Percentiles rank a stretch among this genome's conserved stretches.
These are phyloP conservation scores for Poecilia picta DNA, from an alignment of 2,797 vertebrate genomes.

Conservation along the genomic window DNA sequence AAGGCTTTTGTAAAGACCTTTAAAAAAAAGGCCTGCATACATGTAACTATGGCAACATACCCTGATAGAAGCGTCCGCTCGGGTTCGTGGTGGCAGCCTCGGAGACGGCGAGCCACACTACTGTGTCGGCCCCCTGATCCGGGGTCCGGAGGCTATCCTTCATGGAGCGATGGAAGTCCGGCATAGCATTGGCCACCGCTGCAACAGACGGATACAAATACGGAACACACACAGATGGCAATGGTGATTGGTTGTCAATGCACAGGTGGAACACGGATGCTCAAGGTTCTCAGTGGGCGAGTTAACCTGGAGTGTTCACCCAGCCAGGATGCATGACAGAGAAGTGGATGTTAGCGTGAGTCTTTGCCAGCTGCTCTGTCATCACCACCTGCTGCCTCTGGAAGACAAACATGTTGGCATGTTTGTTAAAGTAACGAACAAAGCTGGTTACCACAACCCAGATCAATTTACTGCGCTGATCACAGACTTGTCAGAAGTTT, in stretches of 20 bases:
- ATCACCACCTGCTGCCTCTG: slow-evolving; percentile 86
- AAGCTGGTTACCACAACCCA: neutral
- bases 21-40: neutral
- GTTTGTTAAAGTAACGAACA: neutral
- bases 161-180: slow-evolving; percentile 85
- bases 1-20: neutral
- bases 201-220: neutral
- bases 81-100: slow-evolving; percentile 72
- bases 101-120: slow-evolving; percentile 81
- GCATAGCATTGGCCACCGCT: slow-evolving; percentile 83
- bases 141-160: slow-evolving; percentile 80
- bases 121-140: slow-evolving; percentile 83
- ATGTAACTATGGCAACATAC: slow-evolving; percentile 44
- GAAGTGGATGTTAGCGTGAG: slow-evolving; percentile 81
- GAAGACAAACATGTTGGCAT: slow-evolving; percentile 51
- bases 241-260: neutral
- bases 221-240: neutral
- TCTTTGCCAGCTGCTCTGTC: slow-evolving; percentile 83
- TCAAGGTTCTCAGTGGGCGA: neutral
- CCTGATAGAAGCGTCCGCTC: slow-evolving; percentile 81
- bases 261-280: neutral
- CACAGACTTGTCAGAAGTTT: neutral
- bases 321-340: slow-evolving; percentile 86
- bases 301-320: slow-evolving; percentile 84
- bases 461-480: neutral